Evolutionary conservation across 2,113 vertebrate species (phyloP).

Genomic region (Zingel zingel): DNA sequence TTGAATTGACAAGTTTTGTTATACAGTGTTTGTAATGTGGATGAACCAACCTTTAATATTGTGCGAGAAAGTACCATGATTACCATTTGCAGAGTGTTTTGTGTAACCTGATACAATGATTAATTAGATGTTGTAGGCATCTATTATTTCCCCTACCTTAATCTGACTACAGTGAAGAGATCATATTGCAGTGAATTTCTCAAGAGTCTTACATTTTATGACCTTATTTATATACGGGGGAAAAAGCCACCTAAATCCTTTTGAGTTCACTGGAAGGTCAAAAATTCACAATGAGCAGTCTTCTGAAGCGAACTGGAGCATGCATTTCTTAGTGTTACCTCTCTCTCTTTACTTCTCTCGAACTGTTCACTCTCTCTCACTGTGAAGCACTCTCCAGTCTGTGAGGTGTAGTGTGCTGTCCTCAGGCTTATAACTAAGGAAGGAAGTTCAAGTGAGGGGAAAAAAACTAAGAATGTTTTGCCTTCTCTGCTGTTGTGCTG

Average conservation of each 20-base stretch:
- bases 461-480: constrained; percentile 16
- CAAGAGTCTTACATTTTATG: not conserved
- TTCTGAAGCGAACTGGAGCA: not conserved
- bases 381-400: constrained; percentile 11
- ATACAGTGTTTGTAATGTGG: not conserved
- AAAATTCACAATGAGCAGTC: not conserved
- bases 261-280: not conserved
- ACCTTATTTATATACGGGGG: not conserved
- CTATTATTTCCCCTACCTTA: not conserved
- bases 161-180: not conserved
- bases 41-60: not conserved
- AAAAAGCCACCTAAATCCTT: not conserved
- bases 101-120: not conserved
- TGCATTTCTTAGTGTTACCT: constrained; percentile 11
- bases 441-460: constrained; percentile 17
- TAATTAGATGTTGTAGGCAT: not conserved
- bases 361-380: not conserved
- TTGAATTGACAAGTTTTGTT: not conserved
- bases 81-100: not conserved
- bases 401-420: not conserved
- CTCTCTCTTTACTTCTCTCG: not conserved
- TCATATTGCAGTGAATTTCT: not conserved
- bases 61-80: not conserved
- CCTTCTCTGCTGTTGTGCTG: constrained; percentile 16
- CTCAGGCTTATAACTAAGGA: not conserved